Conservation (phyloP, 2,113 vertebrate genomes). For the Arizona elegans region DNA sequence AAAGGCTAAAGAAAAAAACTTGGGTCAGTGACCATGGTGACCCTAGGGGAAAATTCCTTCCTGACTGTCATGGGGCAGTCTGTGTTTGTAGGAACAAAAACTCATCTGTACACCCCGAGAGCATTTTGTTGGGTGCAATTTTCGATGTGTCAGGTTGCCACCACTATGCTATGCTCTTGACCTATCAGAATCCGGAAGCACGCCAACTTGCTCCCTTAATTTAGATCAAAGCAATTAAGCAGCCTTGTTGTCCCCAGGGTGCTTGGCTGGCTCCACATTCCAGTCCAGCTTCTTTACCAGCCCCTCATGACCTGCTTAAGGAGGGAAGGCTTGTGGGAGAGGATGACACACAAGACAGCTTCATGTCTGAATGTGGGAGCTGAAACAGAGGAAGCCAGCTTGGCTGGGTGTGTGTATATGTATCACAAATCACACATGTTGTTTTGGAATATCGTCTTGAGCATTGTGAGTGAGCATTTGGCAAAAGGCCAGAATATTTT, state of each 20-base stretch:
- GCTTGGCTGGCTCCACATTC: not conserved
- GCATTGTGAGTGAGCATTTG: not conserved
- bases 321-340: not conserved
- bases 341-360: not conserved
- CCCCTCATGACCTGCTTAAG: conserved; percentile 3
- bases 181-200: not conserved
- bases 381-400: not conserved
- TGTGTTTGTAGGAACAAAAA: not conserved
- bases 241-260: not conserved
- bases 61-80: not conserved
- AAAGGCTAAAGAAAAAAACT: not conserved
- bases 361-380: not conserved
- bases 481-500: not conserved
- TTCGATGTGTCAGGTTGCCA: not conserved
- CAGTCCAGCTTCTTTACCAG: not conserved
- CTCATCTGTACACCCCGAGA: not conserved
- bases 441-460: not conserved
- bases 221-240: conserved; percentile 22
- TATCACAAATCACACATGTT: not conserved
- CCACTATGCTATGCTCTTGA: not conserved
- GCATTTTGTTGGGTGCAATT: conserved; percentile 6
- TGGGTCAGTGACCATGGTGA: not conserved
- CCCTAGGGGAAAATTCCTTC: not conserved
- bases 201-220: conserved; percentile 4
- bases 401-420: not conserved